A percentile compares a stretch with the other conserved stretches of the same genome.
Evolutionary conservation across 2,797 vertebrate species (phyloP).

Genomic region (Falco cherrug): DNA sequence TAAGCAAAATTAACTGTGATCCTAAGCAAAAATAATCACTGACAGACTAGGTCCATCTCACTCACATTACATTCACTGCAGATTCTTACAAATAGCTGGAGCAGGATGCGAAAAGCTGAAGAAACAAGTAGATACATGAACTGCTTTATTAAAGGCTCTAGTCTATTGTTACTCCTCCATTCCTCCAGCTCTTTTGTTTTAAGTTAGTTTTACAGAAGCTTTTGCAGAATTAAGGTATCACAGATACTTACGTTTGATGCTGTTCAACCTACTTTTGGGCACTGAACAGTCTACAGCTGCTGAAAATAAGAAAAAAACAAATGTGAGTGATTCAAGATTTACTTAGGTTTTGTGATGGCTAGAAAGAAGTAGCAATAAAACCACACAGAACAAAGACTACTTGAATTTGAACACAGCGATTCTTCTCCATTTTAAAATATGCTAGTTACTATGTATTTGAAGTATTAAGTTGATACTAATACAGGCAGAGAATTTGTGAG

Average conservation of each 20-base stretch:
- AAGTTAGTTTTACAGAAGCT: neutral
- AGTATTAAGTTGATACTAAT: neutral
- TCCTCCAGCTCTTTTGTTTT: neutral
- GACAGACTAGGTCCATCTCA: neutral
- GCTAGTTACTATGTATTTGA: neutral
- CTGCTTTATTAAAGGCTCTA: neutral
- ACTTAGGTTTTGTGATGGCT: neutral
- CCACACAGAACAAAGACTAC: neutral
- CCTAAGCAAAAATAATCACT: neutral
- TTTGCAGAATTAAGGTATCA: neutral
- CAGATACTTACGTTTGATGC: conserved; percentile 89
- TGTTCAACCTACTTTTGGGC: conserved; percentile 86
- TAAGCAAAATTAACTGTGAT: neutral
- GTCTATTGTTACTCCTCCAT: neutral
- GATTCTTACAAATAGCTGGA: neutral
- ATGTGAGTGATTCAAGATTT: neutral
- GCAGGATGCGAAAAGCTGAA: neutral
- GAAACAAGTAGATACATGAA: neutral
- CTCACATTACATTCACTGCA: neutral
- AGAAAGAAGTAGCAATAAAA: neutral
- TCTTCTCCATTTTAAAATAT: neutral
- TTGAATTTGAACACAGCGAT: neutral
- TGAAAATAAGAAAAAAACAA: conserved; percentile 69
- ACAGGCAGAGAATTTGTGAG: neutral
- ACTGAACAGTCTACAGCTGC: conserved; percentile 88